A percentile compares a stretch with the other conserved stretches of the same genome.
phyloP scores from a whole-genome alignment of 2,797 vertebrate species.

The Psittacula derbiana region DNA sequence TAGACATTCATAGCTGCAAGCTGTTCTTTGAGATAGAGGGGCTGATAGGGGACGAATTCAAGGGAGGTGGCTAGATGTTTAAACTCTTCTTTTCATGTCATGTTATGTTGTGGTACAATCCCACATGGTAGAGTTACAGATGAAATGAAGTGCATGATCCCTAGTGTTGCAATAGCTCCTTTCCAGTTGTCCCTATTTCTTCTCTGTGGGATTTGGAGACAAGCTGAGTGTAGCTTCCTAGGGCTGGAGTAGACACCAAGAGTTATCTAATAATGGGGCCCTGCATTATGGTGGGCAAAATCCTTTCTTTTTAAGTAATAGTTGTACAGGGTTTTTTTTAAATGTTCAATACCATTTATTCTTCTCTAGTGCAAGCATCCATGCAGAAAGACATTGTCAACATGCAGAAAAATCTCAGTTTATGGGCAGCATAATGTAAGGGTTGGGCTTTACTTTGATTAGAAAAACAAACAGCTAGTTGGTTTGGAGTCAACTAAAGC shows the following conservation, averaged over 20 bases:
- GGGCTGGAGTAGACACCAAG: background rate
- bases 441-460: background rate
- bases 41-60: background rate
- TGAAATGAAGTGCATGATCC: background rate
- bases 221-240: background rate
- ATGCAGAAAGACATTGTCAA: background rate
- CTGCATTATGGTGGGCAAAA: background rate
- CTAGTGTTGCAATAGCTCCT: background rate
- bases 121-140: background rate
- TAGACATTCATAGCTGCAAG: background rate
- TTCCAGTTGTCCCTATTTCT: background rate
- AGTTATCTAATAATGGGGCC: background rate
- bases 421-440: background rate
- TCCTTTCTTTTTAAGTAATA: background rate
- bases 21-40: background rate
- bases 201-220: background rate
- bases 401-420: background rate
- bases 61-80: background rate
- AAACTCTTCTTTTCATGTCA: background rate
- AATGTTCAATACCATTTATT: background rate
- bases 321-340: background rate
- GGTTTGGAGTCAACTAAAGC: background rate
- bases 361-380: background rate
- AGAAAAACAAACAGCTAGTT: background rate
- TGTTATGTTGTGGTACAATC: rapidly evolving